A percentile compares a stretch with the other conserved stretches of the same genome.
phyloP scores from a whole-genome alignment of 2,113 vertebrate genomes.

The Odocoileus virginianus region DNA sequence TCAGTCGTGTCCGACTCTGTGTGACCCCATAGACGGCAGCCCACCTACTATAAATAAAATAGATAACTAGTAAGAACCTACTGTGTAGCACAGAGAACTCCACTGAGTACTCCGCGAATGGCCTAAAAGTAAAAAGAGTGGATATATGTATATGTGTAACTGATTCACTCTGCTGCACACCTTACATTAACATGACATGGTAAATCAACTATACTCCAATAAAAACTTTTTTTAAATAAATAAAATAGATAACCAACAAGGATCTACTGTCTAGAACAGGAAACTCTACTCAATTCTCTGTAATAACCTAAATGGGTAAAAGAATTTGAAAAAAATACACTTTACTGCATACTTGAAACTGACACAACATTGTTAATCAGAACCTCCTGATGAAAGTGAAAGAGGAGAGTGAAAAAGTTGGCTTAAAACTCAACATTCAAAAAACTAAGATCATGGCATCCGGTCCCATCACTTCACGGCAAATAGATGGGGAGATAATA shows the following conservation, averaged over 20 bases:
- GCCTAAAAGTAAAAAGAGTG: neutral
- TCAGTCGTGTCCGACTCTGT: too few species aligned
- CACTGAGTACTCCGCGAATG: neutral
- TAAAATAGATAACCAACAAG: neutral
- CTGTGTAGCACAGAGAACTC: neutral
- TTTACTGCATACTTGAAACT: neutral
- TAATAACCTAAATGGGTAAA: neutral
- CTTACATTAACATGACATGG: neutral
- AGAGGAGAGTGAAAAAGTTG: neutral
- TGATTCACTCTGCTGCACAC: neutral
- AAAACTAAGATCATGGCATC: neutral
- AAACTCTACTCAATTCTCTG: neutral
- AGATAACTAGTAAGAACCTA: neutral
- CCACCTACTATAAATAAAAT: too few species aligned
- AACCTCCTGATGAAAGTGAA: neutral
- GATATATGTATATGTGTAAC: neutral
- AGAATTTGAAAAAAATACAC: neutral
- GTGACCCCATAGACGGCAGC: too few species aligned
- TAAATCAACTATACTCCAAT: neutral
- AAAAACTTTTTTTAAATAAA: neutral
- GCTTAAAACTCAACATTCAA: neutral
- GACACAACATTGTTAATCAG: neutral
- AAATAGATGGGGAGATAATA: neutral
- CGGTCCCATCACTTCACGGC: neutral
- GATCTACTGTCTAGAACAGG: neutral